These are phyloP conservation scores for Anhinga rufa DNA, from an alignment of 2,113 vertebrate species.

Conservation along the genomic window DNA sequence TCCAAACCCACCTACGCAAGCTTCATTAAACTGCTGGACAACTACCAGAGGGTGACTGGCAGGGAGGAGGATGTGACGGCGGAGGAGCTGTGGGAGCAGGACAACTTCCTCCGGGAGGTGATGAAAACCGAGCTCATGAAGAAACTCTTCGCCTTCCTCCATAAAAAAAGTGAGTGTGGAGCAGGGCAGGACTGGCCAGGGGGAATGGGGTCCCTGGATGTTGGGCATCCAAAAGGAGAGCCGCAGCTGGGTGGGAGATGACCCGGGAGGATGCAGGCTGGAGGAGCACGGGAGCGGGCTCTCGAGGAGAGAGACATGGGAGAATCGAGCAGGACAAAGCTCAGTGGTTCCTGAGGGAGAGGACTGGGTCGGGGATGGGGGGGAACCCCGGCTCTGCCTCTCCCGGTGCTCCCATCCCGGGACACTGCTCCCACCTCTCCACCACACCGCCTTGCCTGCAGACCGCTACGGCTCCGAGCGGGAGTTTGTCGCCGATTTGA, in stretches of 20 bases:
- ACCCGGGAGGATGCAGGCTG: neutral
- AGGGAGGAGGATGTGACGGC: constrained; percentile 73
- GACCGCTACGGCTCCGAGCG: constrained; percentile 77
- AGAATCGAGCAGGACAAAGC: neutral
- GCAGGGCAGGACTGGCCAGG: neutral
- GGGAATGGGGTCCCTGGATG: fast-evolving
- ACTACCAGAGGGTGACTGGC: constrained; percentile 84
- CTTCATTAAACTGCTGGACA: constrained; percentile 85
- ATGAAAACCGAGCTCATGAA: constrained; percentile 84
- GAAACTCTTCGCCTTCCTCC: constrained; percentile 82
- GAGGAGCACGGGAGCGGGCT: neutral
- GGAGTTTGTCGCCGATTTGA: constrained; percentile 81
- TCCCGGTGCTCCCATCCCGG: fast-evolving
- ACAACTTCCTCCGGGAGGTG: constrained; percentile 78
- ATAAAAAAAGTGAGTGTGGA: constrained; percentile 74
- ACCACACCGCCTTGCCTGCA: neutral
- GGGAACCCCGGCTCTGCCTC: no score
- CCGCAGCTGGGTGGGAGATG: neutral
- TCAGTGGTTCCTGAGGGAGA: neutral
- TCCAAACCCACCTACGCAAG: constrained; percentile 85
- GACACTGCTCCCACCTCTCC: neutral
- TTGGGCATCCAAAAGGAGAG: neutral
- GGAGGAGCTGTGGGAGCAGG: constrained; percentile 83
- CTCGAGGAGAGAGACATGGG: neutral
- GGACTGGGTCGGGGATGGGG: fast-evolving